Evolutionary conservation across 2,888 invertebrate genomes (phyloP).

Genomic region (Tryphoninae sp.): DNA sequence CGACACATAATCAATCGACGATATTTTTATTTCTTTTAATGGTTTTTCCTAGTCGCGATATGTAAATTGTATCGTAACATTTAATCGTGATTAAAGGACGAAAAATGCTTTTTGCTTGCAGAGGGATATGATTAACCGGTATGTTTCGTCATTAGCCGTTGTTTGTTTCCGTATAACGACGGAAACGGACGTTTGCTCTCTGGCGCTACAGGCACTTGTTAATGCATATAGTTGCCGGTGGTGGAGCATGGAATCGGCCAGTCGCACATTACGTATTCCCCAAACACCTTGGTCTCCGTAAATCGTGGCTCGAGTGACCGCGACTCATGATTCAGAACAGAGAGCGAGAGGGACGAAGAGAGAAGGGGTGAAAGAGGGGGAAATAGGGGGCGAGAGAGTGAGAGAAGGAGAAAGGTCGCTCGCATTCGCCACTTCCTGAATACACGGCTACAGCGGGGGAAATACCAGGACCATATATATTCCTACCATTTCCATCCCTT

Average conservation of each 20-base stretch:
- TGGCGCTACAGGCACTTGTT: conserved; percentile 49
- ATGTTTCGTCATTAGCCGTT: not conserved
- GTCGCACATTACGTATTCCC: conserved; percentile 73
- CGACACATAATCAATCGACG: no score
- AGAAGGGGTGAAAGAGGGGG: not conserved
- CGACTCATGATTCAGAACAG: conserved; percentile 59
- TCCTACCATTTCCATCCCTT: conserved; percentile 3
- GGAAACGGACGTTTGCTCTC: conserved; percentile 23
- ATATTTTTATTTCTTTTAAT: no score
- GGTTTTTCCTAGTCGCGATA: no score
- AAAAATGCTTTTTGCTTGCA: not conserved
- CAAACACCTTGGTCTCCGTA: conserved; percentile 74
- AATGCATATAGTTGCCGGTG: conserved; percentile 61
- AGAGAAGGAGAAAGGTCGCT: conserved; percentile 30
- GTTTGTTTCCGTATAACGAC: conserved; percentile 7
- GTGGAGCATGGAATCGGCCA: conserved; percentile 66
- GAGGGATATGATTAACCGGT: not conserved
- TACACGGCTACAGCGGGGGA: conserved; percentile 46
- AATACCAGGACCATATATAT: conserved; percentile 21
- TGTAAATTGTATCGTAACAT: not conserved
- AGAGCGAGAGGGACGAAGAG: conserved; percentile 9
- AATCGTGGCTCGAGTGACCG: conserved; percentile 72
- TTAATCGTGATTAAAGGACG: not conserved
- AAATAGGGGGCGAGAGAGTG: not conserved
- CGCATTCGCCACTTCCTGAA: conserved; percentile 52